Evolutionary conservation across 2,113 vertebrate species (phyloP).

Genomic region (Hoplias malabaricus): DNA sequence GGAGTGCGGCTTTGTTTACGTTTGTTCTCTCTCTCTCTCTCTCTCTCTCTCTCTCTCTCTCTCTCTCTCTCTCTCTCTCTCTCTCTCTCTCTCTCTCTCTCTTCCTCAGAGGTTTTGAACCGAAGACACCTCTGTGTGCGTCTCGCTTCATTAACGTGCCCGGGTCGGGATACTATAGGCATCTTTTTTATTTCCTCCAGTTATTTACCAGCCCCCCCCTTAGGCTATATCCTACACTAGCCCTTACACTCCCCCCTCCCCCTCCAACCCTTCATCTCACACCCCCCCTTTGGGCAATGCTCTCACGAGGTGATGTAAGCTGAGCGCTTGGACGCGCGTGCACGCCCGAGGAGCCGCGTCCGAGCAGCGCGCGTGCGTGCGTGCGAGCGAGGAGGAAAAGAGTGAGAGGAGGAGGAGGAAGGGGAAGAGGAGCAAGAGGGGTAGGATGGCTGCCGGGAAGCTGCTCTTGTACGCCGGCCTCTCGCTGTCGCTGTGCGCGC

Average conservation of each 20-base stretch:
- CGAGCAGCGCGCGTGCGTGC: conserved; percentile 76
- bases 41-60: neutral
- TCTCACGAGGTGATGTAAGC: conserved; percentile 66
- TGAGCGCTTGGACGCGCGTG: conserved; percentile 54
- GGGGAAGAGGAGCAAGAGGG: neutral
- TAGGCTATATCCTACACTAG: conserved; percentile 46
- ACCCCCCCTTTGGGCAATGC: conserved; percentile 39
- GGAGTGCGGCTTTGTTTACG: neutral
- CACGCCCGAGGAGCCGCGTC: conserved; percentile 70
- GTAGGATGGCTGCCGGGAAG: conserved; percentile 96
- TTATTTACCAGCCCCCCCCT: conserved; percentile 40
- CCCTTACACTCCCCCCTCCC: conserved; percentile 38
- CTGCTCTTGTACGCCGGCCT: conserved; percentile 96
- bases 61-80: neutral
- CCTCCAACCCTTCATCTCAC: neutral
- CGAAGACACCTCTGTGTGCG: neutral
- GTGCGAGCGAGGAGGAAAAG: conserved; percentile 34
- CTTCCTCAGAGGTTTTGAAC: neutral
- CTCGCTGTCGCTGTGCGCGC: conserved; percentile 93
- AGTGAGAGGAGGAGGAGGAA: neutral
- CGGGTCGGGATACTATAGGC: conserved; percentile 60
- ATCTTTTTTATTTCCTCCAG: conserved; percentile 34
- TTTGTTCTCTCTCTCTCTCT: neutral
- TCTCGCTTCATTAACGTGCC: conserved; percentile 51
- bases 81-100: neutral